Evolutionary conservation across 2,113 vertebrate species (phyloP), one percentile per base, ranked within the genome.

Genomic region (Euleptes europaea): DNA sequence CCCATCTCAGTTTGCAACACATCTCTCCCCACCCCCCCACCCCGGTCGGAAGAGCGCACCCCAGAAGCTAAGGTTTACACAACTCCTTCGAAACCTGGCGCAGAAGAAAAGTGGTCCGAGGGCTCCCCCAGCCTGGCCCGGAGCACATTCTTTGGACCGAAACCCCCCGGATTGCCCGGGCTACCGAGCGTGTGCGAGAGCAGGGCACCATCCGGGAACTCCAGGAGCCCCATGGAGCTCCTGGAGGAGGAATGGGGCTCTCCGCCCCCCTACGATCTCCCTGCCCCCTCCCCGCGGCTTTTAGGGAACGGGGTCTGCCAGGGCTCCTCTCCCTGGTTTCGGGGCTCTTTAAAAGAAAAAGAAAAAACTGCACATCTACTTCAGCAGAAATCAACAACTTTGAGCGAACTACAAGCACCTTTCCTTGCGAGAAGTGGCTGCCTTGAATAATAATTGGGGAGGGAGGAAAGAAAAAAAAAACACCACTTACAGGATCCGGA

Each of bases 401-500:
- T n/a, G 10, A 40, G 21, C 33, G 38, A 40, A 63, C 5, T 4
- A 3, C 42, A 19, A 49, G 60, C 28, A 15, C 0, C 33, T 80
- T n/a, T 14, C 79, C 54, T 76, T n/a, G 51, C 14, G 69, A 86
- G 73, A 81, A 73, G 57, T 74, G 65, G 81, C 81, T 66, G 72
- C 1, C 65, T 6, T 67, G 84, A 70, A 84, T 81, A 31, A 83
- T 9, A 71, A 57, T 10, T 8, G 26, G 1, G 33, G 2, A 63
- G 23, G 60, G 60, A 23, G 60, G 7, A 84, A 86, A 93, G n/a
- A n/a, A n/a, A n/a, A n/a, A n/a, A n/a, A n/a, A n/a, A n/a, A n/a
- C n/a, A n/a, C n/a, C 44, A 96, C 96, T 97, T 96, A 97, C 95
- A 93, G 93, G 90, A 91, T 93, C 84, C 89, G 93, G 93, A 94